Conservation (phyloP, 2,113 vertebrate species). For the Trochalopteron elliotii region DNA sequence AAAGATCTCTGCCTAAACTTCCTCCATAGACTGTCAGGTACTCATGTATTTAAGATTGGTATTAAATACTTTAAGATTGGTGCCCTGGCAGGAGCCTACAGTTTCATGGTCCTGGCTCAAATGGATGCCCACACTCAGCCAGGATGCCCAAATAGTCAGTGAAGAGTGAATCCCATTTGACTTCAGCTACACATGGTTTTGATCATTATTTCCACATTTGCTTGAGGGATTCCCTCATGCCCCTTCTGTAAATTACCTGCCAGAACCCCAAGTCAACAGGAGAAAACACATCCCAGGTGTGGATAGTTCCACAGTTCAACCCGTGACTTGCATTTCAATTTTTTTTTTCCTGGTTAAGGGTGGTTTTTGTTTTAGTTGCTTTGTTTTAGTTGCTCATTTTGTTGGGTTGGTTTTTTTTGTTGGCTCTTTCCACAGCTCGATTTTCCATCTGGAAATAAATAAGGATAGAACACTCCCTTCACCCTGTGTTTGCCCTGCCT, state of each 20-base stretch:
- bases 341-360: background rate
- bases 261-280: background rate
- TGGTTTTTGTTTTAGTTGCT: background rate
- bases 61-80: background rate
- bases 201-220: background rate
- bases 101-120: fast-evolving
- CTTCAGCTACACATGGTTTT: background rate
- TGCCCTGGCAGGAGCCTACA: background rate
- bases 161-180: background rate
- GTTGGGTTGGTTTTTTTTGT: background rate
- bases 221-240: background rate
- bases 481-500: slow-evolving; percentile 40
- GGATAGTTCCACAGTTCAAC: background rate
- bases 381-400: background rate
- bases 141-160: background rate
- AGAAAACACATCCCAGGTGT: background rate
- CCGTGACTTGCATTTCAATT: background rate
- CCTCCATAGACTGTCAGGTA: background rate
- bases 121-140: background rate
- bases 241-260: background rate
- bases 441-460: slow-evolving; percentile 24
- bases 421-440: background rate
- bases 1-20: background rate
- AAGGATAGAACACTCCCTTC: background rate
- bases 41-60: background rate